Evolutionary conservation across 2,797 vertebrate species (phyloP), one percentile per base, ranked within the genome.

Genomic region (Sebastes matsubarae): DNA sequence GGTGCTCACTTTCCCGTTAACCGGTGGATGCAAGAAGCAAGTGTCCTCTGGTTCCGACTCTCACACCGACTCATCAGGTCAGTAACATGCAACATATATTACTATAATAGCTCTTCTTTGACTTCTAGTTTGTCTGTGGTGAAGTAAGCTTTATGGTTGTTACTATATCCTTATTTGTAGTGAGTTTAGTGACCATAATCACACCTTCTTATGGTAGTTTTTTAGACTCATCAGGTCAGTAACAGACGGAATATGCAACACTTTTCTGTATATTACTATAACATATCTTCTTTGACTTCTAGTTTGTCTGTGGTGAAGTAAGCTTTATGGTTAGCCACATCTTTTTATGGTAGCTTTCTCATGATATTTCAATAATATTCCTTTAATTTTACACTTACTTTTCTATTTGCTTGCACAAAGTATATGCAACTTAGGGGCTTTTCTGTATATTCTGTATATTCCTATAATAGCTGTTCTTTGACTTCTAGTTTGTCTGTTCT

Each of bases 61-160:
- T 58, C 96, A 95, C 72, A 97, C 95, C 67, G 97, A 99, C 78
- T 97, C 97, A 58, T 99, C 98, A 46, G 98, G 98, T 98, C 95
- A 97, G 97, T 91, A 60, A 54, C 13, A 14, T 38, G 36, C 36
- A 38, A 38, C 36, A 38, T 38, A 38, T 4, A 4, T 7, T 2
- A 6, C 6, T 29, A 0, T 20, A 22, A 1, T 25, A 3, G 29
- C 18, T 22, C 3, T 5, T 30, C 5, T 54, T 9, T 63, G 20
- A 46, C 30, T 46, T 68, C 1, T n/a, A 6, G 34, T 24, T 25
- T 42, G 27, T 18, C 3, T 60, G 22, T 34, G 27, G 10, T 57
- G 34, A 27, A 66, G 14, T 30, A 46, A 38, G 60, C 14, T 27
- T 34, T 46, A 20, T 38, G n/a, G 16, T 22, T 27, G 16, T 22